Conservation (phyloP, 2,797 vertebrate genomes). For the Sebastiscus albofasciatus region DNA sequence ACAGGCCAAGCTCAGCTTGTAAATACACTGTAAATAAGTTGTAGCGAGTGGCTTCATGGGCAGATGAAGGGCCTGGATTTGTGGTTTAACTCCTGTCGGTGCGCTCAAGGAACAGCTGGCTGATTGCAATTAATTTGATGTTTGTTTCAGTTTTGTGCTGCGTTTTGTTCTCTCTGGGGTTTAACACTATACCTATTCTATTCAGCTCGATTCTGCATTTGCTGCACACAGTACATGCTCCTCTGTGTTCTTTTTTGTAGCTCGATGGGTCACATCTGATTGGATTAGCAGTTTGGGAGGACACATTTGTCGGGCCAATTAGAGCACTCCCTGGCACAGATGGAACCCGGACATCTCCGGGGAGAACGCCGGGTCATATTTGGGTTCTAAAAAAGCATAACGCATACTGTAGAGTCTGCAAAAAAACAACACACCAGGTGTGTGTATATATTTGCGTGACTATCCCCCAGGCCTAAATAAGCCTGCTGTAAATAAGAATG, state of each 20-base stretch:
- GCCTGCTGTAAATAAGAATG: constrained; percentile 49
- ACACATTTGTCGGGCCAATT: constrained; percentile 76
- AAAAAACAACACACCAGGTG: constrained; percentile 72
- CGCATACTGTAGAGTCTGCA: constrained; percentile 55
- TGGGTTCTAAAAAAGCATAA: constrained; percentile 63
- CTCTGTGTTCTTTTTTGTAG: constrained; percentile 43
- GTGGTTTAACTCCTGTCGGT: constrained; percentile 61
- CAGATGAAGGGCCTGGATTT: constrained; percentile 61
- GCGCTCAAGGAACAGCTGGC: constrained; percentile 34
- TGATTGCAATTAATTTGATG: constrained; percentile 33
- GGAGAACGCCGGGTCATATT: constrained; percentile 58
- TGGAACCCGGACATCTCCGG: constrained; percentile 68
- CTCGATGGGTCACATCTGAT: constrained; percentile 65
- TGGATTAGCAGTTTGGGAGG: constrained; percentile 73
- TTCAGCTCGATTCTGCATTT: background rate
- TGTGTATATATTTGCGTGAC: constrained; percentile 43
- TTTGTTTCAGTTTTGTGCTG: background rate
- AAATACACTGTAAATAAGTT: constrained; percentile 85
- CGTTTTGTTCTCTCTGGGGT: constrained; percentile 1
- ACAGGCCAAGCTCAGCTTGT: constrained; percentile 80
- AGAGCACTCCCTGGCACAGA: constrained; percentile 76
- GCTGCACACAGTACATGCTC: background rate
- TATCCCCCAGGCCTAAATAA: constrained; percentile 33
- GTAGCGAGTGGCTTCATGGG: constrained; percentile 72
- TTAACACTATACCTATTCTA: background rate